Evolutionary conservation across 2,888 invertebrate species (phyloP).

Genomic region (Drosophila tripunctata): DNA sequence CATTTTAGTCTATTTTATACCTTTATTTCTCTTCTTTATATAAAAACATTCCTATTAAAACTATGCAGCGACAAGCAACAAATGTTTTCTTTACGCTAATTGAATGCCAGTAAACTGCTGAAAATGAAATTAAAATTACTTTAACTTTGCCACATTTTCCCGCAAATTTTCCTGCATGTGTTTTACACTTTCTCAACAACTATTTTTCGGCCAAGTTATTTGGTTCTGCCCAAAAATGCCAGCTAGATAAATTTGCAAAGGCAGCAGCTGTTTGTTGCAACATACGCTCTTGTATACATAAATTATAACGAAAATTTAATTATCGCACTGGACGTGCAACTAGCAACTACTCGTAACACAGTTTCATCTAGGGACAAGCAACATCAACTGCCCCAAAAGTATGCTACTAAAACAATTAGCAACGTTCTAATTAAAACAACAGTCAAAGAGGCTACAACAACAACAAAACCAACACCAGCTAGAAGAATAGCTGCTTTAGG

Average conservation of each 20-base stretch:
- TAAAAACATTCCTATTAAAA: not conserved
- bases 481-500: constrained; percentile 12
- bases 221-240: constrained; percentile 12
- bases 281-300: constrained; percentile 45
- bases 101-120: not conserved
- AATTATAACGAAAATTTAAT: constrained; percentile 72
- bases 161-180: not conserved
- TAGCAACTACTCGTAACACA: constrained; percentile 63
- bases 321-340: constrained; percentile 68
- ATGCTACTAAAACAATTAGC: constrained; percentile 79
- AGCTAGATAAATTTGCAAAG: constrained; percentile 54
- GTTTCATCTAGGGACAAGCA: constrained; percentile 33
- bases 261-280: constrained; percentile 58
- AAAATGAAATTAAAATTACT: constrained; percentile 11
- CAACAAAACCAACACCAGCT: constrained; percentile 13
- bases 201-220: not conserved
- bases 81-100: not conserved
- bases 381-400: constrained; percentile 57
- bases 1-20: no score
- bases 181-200: not conserved
- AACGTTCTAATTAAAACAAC: constrained; percentile 75
- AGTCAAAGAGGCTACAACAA: constrained; percentile 42
- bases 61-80: not conserved
- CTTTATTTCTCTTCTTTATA: no score
- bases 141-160: not conserved